Evolutionary conservation across 2,888 invertebrate genomes (phyloP), one percentile per base, ranked within the genome.

Genomic region (Anarsia innoxiella): DNA sequence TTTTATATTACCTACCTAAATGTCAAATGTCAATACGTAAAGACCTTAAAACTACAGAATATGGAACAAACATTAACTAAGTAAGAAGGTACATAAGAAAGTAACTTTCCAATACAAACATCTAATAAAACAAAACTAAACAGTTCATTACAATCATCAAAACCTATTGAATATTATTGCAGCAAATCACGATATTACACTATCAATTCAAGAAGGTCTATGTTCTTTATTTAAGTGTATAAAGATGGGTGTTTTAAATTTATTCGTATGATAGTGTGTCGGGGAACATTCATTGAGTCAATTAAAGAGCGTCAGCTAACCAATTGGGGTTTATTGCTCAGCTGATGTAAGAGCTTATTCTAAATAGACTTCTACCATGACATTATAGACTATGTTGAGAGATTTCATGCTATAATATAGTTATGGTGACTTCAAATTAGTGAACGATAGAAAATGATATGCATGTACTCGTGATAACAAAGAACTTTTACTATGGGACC

Each of bases 251-350:
- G 46, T 47, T 45, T 26, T 40, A 42, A 59, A 56, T 53, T 54
- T 47, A 19, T 42, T 39, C 47, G 57, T 29, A 43, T 56, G 40
- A 40, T 12, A 19, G 39, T 39, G 45, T 56, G 51, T 51, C 58
- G 56, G 42, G 44, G 51, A 51, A 31, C 39, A 37, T 55, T 58
- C 61, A 72, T 79, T 79, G 69, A 44, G 51, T 56, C 78, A 82
- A 82, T 80, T 80, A 73, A 62, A 61, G 49, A 54, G 74, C 67
- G 65, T 62, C 64, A 66, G 50, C 67, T 45, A 40, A 57, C 59
- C 80, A 82, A 82, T 82, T 80, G 76, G 64, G 28, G 62, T 63
- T 70, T 60, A 73, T 72, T 78, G 58, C 39, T 45, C 43, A 52
- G 34, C 29, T 51, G 57, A 52, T 53, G 57, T 51, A 55, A 63